Base-by-base conservation (phyloP, 2,888 invertebrate genomes). In the Isoperla grammatica region DNA sequence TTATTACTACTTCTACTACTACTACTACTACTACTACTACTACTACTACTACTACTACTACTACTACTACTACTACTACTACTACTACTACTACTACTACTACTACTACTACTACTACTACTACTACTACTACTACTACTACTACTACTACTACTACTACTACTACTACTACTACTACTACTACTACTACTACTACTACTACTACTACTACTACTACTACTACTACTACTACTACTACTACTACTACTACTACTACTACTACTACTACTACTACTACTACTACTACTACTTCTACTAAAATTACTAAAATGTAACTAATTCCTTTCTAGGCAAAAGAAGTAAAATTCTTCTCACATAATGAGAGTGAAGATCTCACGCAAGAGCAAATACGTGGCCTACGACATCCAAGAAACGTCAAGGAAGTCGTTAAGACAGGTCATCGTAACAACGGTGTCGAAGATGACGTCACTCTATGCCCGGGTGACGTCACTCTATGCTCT, bases 11-110 rank as follows among this genome's bases (percentile, higher is more conserved):
- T n/a, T n/a, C n/a, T n/a, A n/a, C n/a, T 42, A 42, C 42, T 42
- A 42, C 42, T 42, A 42, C 42, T 42, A 42, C 42, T 42, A 42
- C 42, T 42, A 42, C 42, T 42, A 42, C 42, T 42, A 42, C 6
- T 42, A 42, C 42, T 42, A 42, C 42, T 42, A 42, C 42, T 42
- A 42, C 42, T 42, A 42, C 42, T 42, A 42, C 6, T 42, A 42
- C 42, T 42, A 42, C 42, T 42, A 42, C 42, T 42, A 42, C 42
- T 42, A 42, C 42, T 42, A 4, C 42, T 42, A 42, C 6, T 42
- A 42, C 42, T 42, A 42, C 42, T 42, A 42, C 42, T 42, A 42
- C 6, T 42, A 42, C 42, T 42, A 42, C 42, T 42, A 42, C 42
- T 42, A 42, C 6, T 42, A 42, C 42, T 42, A 2, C 42, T 42